A percentile compares a stretch with the other conserved stretches of the same genome.
Evolutionary conservation across 2,797 vertebrate species (phyloP).

Genomic region (Cephalopachus bancanus): DNA sequence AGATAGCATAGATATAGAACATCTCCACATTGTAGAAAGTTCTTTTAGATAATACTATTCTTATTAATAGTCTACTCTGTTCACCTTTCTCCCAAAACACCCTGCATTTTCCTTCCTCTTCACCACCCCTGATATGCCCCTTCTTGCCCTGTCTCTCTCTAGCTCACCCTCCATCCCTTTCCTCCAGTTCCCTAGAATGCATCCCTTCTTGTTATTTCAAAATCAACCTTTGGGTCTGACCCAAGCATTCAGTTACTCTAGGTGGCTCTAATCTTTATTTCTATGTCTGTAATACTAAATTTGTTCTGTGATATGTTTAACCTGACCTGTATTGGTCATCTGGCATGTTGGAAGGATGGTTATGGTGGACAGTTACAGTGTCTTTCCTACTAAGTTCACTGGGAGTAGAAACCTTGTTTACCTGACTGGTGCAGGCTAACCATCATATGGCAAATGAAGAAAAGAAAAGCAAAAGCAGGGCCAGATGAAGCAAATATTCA

Average conservation of each 20-base stretch:
- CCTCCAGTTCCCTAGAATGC: not conserved
- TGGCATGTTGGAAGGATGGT: not conserved
- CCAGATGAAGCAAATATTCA: not conserved
- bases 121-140: not conserved
- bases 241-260: not conserved
- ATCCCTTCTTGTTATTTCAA: slow-evolving; percentile 2
- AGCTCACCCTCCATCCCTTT: not conserved
- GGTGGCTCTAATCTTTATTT: not conserved
- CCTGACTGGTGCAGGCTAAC: not conserved
- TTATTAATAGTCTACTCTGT: not conserved
- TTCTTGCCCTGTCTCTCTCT: not conserved
- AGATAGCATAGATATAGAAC: not conserved
- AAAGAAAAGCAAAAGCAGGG: not conserved
- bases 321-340: not conserved
- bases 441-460: not conserved
- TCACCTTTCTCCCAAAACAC: not conserved
- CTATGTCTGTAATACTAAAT: not conserved
- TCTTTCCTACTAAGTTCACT: not conserved
- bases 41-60: not conserved
- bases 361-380: not conserved
- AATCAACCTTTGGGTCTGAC: slow-evolving; percentile 7
- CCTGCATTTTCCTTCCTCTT: not conserved
- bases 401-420: not conserved
- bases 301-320: slow-evolving; percentile 3
- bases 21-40: not conserved